Percentiles rank a stretch among this genome's conserved stretches.
Conservation (phyloP, 2,888 invertebrate genomes). For the Osmoderma eremita region DNA sequence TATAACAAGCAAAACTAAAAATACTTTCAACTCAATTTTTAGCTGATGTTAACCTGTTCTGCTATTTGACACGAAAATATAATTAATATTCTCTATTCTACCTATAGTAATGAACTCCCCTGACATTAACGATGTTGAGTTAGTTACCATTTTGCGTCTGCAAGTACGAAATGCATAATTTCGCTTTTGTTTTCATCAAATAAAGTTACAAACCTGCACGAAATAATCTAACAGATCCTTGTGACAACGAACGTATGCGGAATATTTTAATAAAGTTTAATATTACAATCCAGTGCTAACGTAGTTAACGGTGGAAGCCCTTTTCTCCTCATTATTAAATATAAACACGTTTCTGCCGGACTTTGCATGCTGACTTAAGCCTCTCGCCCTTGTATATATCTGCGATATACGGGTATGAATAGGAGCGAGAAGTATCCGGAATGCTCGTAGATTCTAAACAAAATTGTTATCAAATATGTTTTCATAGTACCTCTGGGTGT, state of each 20-base stretch:
- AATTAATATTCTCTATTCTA: too few species aligned
- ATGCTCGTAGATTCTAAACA: too few species aligned
- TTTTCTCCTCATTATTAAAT: conserved; percentile 23
- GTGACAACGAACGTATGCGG: conserved; percentile 22
- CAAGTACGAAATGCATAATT: background rate
- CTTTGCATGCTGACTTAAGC: conserved; percentile 16
- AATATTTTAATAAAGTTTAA: conserved; percentile 35
- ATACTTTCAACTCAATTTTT: too few species aligned
- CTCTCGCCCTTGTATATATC: conserved; percentile 1
- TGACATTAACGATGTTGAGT: too few species aligned
- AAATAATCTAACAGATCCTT: conserved; percentile 8
- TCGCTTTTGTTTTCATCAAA: background rate
- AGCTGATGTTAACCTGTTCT: too few species aligned
- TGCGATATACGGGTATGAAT: background rate
- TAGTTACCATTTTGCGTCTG: background rate
- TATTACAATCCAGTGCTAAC: conserved; percentile 24
- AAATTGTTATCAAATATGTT: too few species aligned
- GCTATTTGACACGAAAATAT: too few species aligned
- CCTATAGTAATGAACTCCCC: too few species aligned
- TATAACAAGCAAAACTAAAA: too few species aligned
- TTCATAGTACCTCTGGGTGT: too few species aligned
- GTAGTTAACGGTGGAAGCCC: conserved; percentile 21
- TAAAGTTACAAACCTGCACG: conserved; percentile 13
- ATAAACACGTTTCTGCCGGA: conserved; percentile 26
- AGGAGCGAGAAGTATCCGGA: too few species aligned